Conservation (phyloP, 2,797 vertebrate genomes). For the Urocyon cinereoargenteus region DNA sequence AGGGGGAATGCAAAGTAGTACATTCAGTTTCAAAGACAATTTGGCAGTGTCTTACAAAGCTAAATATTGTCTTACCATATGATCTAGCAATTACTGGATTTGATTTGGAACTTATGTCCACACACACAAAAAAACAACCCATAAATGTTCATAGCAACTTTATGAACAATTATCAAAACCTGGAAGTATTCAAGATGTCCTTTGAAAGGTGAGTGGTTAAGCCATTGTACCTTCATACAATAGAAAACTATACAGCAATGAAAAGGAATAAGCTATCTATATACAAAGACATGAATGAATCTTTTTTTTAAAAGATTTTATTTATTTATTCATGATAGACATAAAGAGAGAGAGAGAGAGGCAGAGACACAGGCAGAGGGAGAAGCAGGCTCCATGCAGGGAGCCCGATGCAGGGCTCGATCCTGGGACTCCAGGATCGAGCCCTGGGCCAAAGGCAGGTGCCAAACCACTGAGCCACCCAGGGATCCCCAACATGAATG, state of each 20-base stretch:
- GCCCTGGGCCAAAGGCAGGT: too few species aligned
- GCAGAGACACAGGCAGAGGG: too few species aligned
- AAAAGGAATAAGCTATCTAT: background rate
- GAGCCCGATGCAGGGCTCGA: too few species aligned
- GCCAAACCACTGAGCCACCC: too few species aligned
- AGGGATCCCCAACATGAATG: too few species aligned
- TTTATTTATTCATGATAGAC: too few species aligned
- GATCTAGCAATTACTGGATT: background rate
- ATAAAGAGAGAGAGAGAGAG: too few species aligned
- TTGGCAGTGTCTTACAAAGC: background rate
- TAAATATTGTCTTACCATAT: background rate
- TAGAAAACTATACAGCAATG: background rate
- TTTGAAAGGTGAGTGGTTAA: background rate
- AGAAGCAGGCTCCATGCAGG: too few species aligned
- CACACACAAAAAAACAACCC: background rate
- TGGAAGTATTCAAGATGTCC: background rate
- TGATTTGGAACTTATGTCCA: background rate
- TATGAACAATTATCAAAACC: background rate
- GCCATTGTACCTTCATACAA: background rate
- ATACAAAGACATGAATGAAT: background rate
- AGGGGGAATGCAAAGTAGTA: background rate
- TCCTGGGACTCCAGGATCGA: too few species aligned
- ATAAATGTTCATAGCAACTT: background rate
- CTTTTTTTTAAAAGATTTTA: too few species aligned
- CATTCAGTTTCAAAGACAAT: background rate